Percentiles rank a stretch among this genome's conserved stretches.
Conservation (phyloP, 2,888 invertebrate genomes). For the Mesochorus sp. region DNA sequence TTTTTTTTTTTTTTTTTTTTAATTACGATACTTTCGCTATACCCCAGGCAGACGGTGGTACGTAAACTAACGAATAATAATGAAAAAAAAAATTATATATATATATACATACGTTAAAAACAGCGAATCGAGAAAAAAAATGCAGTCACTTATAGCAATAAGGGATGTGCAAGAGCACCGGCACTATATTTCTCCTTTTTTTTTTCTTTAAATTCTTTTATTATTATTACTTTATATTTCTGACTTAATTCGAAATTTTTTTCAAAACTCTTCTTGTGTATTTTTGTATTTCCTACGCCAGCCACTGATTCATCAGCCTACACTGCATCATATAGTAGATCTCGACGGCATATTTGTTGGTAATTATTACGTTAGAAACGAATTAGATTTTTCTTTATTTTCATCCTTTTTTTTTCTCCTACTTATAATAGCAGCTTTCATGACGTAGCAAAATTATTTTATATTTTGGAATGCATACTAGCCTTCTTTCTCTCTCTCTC, state of each 20-base stretch:
- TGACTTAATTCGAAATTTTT: conserved; percentile 40
- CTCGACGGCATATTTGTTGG: conserved; percentile 61
- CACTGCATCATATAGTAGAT: conserved; percentile 56
- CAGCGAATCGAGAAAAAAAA: neutral
- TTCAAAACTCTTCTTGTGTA: conserved; percentile 57
- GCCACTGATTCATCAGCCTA: conserved; percentile 56
- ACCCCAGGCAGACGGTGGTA: conserved; percentile 58
- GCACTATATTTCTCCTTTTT: conserved; percentile 62
- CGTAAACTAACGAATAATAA: neutral
- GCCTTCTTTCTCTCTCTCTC: conserved; percentile 37
- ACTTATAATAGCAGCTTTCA: conserved; percentile 58
- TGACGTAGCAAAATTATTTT: conserved; percentile 64
- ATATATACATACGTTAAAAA: neutral
- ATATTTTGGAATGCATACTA: conserved; percentile 64
- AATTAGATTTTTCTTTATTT: conserved; percentile 63
- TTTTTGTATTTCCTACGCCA: conserved; percentile 60
- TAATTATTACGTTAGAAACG: conserved; percentile 65
- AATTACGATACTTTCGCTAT: conserved; percentile 51
- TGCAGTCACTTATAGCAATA: conserved; percentile 54
- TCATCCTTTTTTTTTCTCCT: conserved; percentile 49
- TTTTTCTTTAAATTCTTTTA: conserved; percentile 12
- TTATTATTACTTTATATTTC: conserved; percentile 45
- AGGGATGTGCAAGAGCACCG: conserved; percentile 66
- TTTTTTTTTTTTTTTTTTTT: conserved; percentile 48
- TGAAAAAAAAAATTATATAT: neutral